These are phyloP conservation scores for Galbula dea DNA, from an alignment of 2,113 vertebrate genomes.

Conservation along the genomic window DNA sequence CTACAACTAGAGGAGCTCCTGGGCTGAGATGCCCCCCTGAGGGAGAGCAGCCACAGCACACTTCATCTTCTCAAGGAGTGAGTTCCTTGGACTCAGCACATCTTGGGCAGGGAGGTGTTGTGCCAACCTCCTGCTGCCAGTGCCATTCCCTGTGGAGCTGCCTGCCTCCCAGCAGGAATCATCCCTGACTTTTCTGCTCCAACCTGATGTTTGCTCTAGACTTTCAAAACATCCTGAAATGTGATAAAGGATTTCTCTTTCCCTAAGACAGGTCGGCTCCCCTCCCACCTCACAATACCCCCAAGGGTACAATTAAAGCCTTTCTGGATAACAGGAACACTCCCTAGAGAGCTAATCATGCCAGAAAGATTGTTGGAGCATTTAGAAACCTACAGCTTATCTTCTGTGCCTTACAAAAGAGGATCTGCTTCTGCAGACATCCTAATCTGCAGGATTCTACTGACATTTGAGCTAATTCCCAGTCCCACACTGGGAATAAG, in stretches of 20 bases:
- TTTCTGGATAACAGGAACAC: slow-evolving; percentile 18
- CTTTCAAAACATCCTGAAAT: slow-evolving; percentile 16
- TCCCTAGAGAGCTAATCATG: slow-evolving; percentile 14
- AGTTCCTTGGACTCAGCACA: background rate
- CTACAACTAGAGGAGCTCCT: background rate
- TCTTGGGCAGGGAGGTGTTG: background rate
- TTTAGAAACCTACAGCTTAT: slow-evolving; percentile 38
- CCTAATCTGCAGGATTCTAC: slow-evolving; percentile 43
- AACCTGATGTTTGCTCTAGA: background rate
- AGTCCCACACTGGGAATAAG: background rate
- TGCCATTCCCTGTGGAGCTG: background rate
- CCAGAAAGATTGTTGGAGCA: background rate
- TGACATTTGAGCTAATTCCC: slow-evolving; percentile 27
- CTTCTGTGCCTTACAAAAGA: background rate
- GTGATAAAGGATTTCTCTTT: slow-evolving; percentile 42
- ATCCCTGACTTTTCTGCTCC: background rate
- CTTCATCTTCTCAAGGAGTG: background rate
- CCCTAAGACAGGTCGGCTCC: background rate
- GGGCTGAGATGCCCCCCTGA: background rate
- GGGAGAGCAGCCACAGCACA: background rate
- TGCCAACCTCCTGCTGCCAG: background rate
- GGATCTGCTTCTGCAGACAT: slow-evolving; percentile 23
- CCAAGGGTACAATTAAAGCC: slow-evolving; percentile 25
- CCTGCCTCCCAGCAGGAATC: background rate
- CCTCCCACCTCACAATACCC: background rate